Base-by-base conservation (phyloP, 1,140 invertebrate species). In the Asobara japonica region DNA sequence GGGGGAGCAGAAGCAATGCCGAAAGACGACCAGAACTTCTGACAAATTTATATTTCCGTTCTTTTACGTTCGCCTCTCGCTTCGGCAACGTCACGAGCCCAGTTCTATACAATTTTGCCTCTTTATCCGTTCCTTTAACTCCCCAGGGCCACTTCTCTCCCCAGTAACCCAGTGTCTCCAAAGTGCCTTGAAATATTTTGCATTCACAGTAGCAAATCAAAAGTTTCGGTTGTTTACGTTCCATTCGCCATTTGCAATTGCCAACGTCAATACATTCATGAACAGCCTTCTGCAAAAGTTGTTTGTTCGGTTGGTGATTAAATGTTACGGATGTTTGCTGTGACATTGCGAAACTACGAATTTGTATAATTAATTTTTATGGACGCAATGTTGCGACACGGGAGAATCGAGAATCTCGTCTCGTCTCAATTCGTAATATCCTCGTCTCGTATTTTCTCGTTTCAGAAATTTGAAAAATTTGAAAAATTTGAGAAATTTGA, bases 31-130 rank as follows among this genome's bases (percentile, higher is more conserved):
- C 25, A 60, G 48, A 70, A 70, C 68, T 70, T 70, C 62, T 70
- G 68, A 70, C 68, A 70, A 62, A 70, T 70, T 70, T 70, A 70
- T 61, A 70, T 70, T 62, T 70, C 68, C 51, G 22, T 45, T 61
- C 51, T 64, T 62, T 16, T 11, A 11, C 29, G 7, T 36, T 25
- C 60, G 30, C 16, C 33, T 69, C 33, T 61, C 10, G 33, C 18
- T 20, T 18, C 18, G 60, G 25, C 16, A 33, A 61, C 60, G 20
- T 51, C 30, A 33, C 27, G 30, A n/a, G 22, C 18, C 27, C 18
- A 33, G 1, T 33, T 56, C 51, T 56, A 16, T 36, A 20, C n/a
- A 11, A 33, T 33, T 36, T 36, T 41, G 16, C 22, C 51, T 56
- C 51, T 56, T 56, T 11, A 56, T 27, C 20, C 16, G 41, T 45